A percentile compares a stretch with the other conserved stretches of the same genome.
phyloP scores from a whole-genome alignment of 1,140 invertebrate genomes.

The Lineus longissimus region DNA sequence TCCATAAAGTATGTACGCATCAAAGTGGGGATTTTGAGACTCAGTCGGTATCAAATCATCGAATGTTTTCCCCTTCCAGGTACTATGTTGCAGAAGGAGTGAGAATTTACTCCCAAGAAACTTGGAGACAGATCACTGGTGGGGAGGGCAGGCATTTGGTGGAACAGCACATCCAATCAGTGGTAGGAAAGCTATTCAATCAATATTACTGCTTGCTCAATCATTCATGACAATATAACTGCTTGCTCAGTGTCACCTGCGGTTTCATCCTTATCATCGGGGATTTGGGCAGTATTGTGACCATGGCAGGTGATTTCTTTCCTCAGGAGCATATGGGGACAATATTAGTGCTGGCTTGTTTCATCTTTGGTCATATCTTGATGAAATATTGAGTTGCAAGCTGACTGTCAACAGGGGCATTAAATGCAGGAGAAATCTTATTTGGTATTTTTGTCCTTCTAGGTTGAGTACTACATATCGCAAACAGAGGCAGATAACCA shows the following conservation, averaged over 20 bases:
- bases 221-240: not conserved
- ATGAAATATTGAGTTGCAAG: no score
- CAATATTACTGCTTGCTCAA: not conserved
- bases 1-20: no score
- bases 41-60: no score
- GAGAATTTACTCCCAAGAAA: slow-evolving; percentile 60
- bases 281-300: no score
- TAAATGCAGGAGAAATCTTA: not conserved
- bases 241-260: not conserved
- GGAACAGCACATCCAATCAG: slow-evolving; percentile 56
- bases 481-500: slow-evolving; percentile 60
- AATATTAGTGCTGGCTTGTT: no score
- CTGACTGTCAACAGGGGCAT: no score
- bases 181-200: slow-evolving; percentile 44
- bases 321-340: no score
- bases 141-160: slow-evolving; percentile 56
- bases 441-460: slow-evolving; percentile 11
- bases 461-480: slow-evolving; percentile 58
- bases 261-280: no score
- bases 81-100: slow-evolving; percentile 63
- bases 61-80: slow-evolving; percentile 30
- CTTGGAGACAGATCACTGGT: slow-evolving; percentile 57
- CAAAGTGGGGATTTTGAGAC: no score
- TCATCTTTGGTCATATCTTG: no score
- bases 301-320: no score